Evolutionary conservation across 2,888 invertebrate genomes (phyloP).

Genomic region (Arctia plantaginis): DNA sequence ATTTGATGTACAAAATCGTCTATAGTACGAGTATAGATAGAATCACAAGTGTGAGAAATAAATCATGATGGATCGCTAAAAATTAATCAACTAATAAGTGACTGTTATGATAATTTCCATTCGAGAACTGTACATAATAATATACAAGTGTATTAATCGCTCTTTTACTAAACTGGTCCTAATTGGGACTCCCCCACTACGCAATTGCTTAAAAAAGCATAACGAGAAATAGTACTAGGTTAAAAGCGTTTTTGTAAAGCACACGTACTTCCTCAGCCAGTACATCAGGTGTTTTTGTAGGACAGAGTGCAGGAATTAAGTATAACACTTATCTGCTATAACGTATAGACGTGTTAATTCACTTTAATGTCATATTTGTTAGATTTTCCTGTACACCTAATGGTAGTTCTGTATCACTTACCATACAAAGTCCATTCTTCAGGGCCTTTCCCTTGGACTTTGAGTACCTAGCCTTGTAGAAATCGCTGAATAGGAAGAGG

Average conservation of each 20-base stretch:
- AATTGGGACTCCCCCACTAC: too few relatives aligned
- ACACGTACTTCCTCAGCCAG: too few relatives aligned
- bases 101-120: too few relatives aligned
- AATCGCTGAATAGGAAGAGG: conserved; percentile 97
- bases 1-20: background rate
- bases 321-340: background rate
- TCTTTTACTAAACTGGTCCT: too few relatives aligned
- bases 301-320: background rate
- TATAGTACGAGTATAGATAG: background rate
- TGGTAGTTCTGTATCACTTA: conserved; percentile 69
- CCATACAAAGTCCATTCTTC: conserved; percentile 89
- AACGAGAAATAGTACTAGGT: too few relatives aligned
- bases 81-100: too few relatives aligned
- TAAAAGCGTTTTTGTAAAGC: too few relatives aligned
- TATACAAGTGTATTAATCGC: too few relatives aligned
- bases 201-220: too few relatives aligned
- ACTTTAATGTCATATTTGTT: conserved; percentile 29
- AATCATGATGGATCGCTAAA: too few relatives aligned
- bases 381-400: conserved; percentile 32
- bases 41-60: background rate
- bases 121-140: too few relatives aligned
- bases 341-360: conserved; percentile 16
- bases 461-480: conserved; percentile 94
- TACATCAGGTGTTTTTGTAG: background rate
- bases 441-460: conserved; percentile 69